A percentile compares a stretch with the other conserved stretches of the same genome.
These are phyloP conservation scores for Hippasteria phrygiana DNA, from an alignment of 53 echinoderm and acorn worm genomes.

Conservation along the genomic window DNA sequence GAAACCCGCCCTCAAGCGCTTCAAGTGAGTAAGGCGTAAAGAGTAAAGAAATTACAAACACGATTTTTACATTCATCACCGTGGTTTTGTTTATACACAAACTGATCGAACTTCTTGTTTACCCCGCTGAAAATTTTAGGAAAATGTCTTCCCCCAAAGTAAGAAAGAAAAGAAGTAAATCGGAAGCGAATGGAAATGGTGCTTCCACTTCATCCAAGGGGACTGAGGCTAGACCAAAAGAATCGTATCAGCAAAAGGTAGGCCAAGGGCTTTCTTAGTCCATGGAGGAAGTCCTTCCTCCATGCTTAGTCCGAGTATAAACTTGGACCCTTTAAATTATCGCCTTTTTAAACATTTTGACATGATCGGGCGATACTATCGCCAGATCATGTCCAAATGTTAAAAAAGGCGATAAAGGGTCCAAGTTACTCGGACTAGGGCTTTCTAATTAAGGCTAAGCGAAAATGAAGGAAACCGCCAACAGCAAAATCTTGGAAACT, in stretches of 20 bases:
- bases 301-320: too few species aligned
- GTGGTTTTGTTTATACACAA: constrained; percentile 51
- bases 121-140: neutral
- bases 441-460: too few species aligned
- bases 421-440: too few species aligned
- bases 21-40: neutral
- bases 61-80: constrained; percentile 26
- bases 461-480: too few species aligned
- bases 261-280: neutral
- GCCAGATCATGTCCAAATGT: too few species aligned
- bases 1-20: constrained; percentile 7
- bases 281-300: too few species aligned
- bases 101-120: neutral
- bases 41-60: neutral
- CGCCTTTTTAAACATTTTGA: too few species aligned
- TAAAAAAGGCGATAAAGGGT: too few species aligned
- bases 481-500: neutral
- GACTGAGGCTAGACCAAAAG: neutral
- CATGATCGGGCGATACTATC: too few species aligned
- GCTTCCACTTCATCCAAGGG: neutral
- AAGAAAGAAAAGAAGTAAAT: constrained; percentile 48
- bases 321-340: too few species aligned
- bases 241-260: constrained; percentile 47
- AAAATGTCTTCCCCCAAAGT: constrained; percentile 43
- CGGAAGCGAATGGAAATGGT: neutral